phyloP scores from a whole-genome alignment of 2,113 vertebrate species.

The Mormyrus lacerda region DNA sequence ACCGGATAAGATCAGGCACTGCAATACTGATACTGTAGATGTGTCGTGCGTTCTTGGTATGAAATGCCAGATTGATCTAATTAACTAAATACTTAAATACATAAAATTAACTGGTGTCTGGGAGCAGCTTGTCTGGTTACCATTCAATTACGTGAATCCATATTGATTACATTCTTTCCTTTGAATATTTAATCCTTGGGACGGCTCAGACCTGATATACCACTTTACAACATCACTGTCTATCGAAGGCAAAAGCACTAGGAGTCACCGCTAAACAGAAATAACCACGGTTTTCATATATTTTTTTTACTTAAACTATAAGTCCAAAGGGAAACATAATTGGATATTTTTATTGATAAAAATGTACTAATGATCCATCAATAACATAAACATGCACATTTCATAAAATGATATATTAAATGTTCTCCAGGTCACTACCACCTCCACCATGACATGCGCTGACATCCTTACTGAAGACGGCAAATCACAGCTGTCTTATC shows the following conservation, averaged over 20 bases:
- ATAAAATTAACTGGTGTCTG: slow-evolving; percentile 31
- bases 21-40: slow-evolving; percentile 38
- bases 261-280: not conserved
- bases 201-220: slow-evolving; percentile 35
- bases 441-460: not conserved
- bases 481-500: not conserved
- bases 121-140: slow-evolving; percentile 22
- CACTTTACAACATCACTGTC: slow-evolving; percentile 20
- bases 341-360: slow-evolving; percentile 5
- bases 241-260: slow-evolving; percentile 10
- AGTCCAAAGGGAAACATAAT: not conserved
- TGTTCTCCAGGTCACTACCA: not conserved
- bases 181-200: slow-evolving; percentile 51
- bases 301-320: not conserved
- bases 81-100: slow-evolving; percentile 33
- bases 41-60: not conserved
- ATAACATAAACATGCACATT: not conserved
- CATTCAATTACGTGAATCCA: slow-evolving; percentile 25
- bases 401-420: not conserved
- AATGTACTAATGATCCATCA: not conserved
- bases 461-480: not conserved
- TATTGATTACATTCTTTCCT: slow-evolving; percentile 35
- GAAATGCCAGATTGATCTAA: slow-evolving; percentile 18
- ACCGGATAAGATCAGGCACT: slow-evolving; percentile 28
- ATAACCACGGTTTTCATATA: not conserved